Evolutionary conservation across 2,888 invertebrate species (phyloP).

Genomic region (Eudasyphora cyanicolor): DNA sequence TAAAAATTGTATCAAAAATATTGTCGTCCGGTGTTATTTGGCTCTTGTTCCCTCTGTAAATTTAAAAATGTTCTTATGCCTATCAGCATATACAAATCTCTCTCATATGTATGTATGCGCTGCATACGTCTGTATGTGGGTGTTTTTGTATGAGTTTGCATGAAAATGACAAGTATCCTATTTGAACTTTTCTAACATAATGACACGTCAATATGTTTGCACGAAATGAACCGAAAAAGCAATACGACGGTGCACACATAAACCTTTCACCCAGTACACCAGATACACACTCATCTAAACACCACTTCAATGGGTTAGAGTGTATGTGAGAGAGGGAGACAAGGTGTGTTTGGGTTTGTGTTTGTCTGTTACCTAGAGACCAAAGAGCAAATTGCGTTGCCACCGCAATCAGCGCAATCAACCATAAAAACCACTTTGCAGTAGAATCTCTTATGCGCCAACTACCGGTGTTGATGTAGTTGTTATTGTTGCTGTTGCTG

Average conservation of each 20-base stretch:
- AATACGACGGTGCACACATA: slow-evolving; percentile 7
- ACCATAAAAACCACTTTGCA: slow-evolving; percentile 68
- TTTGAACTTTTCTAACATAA: slow-evolving; percentile 42
- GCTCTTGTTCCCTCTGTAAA: background rate
- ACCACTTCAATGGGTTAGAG: background rate
- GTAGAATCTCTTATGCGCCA: slow-evolving; percentile 44
- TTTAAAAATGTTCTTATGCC: background rate
- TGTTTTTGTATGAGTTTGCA: background rate
- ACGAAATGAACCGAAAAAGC: background rate
- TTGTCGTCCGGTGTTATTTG: too few species aligned
- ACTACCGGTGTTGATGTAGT: background rate
- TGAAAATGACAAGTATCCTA: slow-evolving; percentile 35
- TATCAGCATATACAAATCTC: background rate
- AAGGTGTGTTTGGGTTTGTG: slow-evolving; percentile 9
- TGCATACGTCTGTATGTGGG: background rate
- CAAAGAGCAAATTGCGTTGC: slow-evolving; percentile 65
- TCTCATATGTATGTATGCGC: background rate
- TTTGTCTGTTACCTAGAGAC: slow-evolving; percentile 55
- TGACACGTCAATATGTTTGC: slow-evolving; percentile 44
- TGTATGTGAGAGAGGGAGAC: background rate
- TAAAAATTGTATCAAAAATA: background rate
- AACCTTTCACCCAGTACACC: background rate
- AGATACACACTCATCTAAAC: background rate
- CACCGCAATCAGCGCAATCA: slow-evolving; percentile 69
- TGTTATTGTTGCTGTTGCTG: slow-evolving; percentile 26